phyloP scores from a whole-genome alignment of 2,888 invertebrate genomes.

The Antheraea yamamai region DNA sequence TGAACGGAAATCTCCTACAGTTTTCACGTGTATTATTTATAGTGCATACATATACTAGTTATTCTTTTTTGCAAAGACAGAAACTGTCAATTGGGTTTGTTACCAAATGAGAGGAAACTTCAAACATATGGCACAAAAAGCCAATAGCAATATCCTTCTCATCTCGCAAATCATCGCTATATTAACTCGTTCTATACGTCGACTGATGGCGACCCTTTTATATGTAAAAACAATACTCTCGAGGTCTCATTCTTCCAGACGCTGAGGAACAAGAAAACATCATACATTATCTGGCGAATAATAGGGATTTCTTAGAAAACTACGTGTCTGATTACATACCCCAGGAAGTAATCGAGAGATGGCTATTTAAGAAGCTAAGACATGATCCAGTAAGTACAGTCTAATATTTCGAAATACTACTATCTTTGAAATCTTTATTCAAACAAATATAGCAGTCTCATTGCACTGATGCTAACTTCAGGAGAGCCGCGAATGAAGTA shows the following conservation, averaged over 20 bases:
- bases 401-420: not conserved
- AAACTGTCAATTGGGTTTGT: too few relatives aligned
- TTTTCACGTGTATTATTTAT: too few relatives aligned
- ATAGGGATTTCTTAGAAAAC: conserved; percentile 85
- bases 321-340: conserved; percentile 84
- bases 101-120: too few relatives aligned
- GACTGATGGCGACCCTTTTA: not conserved
- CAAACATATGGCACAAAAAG: not conserved
- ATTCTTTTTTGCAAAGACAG: too few relatives aligned
- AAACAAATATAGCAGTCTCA: not conserved
- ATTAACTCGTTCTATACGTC: not conserved
- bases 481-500: too few relatives aligned
- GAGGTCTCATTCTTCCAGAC: conserved; percentile 28
- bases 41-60: too few relatives aligned
- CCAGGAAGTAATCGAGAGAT: conserved; percentile 84
- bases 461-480: too few relatives aligned
- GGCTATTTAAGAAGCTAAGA: conserved; percentile 78
- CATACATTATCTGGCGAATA: conserved; percentile 77
- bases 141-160: not conserved
- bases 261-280: conserved; percentile 63
- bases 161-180: not conserved
- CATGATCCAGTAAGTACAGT: conserved; percentile 3
- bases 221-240: not conserved
- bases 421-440: not conserved
- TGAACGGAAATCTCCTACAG: too few relatives aligned